Percentiles rank a stretch among this genome's conserved stretches.
These are phyloP conservation scores for Opisthograptis luteolata DNA, from an alignment of 2,888 invertebrate genomes.

Conservation along the genomic window DNA sequence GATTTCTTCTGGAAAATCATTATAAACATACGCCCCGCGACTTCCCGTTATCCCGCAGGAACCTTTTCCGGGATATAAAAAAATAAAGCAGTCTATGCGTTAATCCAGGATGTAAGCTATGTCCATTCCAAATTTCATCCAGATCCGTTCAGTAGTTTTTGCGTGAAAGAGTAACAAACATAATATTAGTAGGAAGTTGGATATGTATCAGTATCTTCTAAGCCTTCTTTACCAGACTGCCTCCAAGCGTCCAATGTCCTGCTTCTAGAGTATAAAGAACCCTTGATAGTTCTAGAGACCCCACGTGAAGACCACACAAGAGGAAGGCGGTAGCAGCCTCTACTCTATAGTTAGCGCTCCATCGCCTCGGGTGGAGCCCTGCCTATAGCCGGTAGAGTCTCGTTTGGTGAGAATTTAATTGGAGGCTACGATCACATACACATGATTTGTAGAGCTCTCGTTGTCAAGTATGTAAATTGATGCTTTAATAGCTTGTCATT, in stretches of 20 bases:
- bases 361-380: slow-evolving; percentile 29
- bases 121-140: no score
- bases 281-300: slow-evolving; percentile 32
- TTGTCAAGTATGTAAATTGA: slow-evolving; percentile 25
- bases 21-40: no score
- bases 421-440: slow-evolving; percentile 11
- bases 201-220: no score
- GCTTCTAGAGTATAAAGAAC: not conserved
- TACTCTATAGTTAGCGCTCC: slow-evolving; percentile 50
- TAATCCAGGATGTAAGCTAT: no score
- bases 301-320: slow-evolving; percentile 64
- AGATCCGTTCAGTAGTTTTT: no score
- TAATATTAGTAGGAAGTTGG: no score
- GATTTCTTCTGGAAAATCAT: no score
- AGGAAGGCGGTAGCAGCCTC: slow-evolving; percentile 57
- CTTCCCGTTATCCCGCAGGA: no score
- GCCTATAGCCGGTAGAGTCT: slow-evolving; percentile 12
- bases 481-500: slow-evolving; percentile 9
- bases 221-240: no score
- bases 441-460: slow-evolving; percentile 19
- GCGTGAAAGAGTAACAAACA: no score
- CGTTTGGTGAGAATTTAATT: slow-evolving; percentile 26
- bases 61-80: no score
- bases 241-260: not conserved
- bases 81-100: no score